phyloP scores from a whole-genome alignment of 2,888 invertebrate species.

The Polia nebulosa region DNA sequence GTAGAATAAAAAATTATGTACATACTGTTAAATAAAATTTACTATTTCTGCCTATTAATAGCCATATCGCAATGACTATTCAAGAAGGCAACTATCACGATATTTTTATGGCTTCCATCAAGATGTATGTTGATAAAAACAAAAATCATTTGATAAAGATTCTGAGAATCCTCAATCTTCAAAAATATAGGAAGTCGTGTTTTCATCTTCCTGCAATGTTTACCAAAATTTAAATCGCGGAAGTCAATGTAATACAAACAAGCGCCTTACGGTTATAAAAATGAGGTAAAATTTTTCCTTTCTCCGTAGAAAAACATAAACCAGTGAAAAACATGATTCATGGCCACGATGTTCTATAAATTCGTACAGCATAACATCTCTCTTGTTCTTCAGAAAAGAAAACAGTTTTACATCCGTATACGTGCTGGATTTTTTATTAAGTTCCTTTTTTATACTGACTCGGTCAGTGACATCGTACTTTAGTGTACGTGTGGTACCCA shows the following conservation, averaged over 20 bases:
- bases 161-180: not conserved
- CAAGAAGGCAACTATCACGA: no score
- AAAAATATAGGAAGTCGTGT: slow-evolving; percentile 25
- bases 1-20: no score
- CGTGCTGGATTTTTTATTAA: slow-evolving; percentile 15
- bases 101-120: no score
- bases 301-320: slow-evolving; percentile 49
- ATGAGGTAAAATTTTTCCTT: slow-evolving; percentile 44
- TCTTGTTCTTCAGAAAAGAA: slow-evolving; percentile 22
- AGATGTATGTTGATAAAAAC: not conserved
- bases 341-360: slow-evolving; percentile 37
- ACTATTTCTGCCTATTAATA: no score
- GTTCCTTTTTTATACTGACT: not conserved
- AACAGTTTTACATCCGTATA: slow-evolving; percentile 24
- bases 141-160: not conserved
- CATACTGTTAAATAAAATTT: no score
- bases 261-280: slow-evolving; percentile 51
- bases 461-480: not conserved
- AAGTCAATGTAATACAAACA: slow-evolving; percentile 50
- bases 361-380: slow-evolving; percentile 41
- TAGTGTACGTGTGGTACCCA: no score
- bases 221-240: slow-evolving; percentile 51
- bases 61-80: no score
- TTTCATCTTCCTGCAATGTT: slow-evolving; percentile 20
- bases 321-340: slow-evolving; percentile 51